Conservation (phyloP, 2,888 invertebrate species). For the Aphidius colemani region DNA sequence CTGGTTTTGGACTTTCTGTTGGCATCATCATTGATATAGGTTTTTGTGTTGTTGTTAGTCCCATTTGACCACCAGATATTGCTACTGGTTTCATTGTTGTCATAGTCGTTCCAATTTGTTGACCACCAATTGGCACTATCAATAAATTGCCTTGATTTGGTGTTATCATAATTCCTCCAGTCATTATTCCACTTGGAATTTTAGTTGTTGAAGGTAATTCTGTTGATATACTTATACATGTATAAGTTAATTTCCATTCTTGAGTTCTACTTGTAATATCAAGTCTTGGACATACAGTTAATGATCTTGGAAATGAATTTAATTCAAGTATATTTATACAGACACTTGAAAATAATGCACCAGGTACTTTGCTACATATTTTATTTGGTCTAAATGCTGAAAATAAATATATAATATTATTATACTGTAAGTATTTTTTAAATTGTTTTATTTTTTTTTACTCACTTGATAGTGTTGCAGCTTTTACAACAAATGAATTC, state of each 20-base stretch:
- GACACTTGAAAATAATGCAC: slow-evolving; percentile 46
- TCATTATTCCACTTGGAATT: background rate
- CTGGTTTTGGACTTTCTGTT: background rate
- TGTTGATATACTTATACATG: slow-evolving; percentile 44
- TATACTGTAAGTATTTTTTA: too few species aligned
- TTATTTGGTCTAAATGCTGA: slow-evolving; percentile 45
- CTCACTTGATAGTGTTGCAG: slow-evolving; percentile 43
- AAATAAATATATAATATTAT: background rate
- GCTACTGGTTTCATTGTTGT: slow-evolving; percentile 4
- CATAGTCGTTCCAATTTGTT: background rate
- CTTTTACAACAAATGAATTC: slow-evolving; percentile 38
- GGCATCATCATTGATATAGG: background rate
- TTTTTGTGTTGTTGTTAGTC: slow-evolving; percentile 8
- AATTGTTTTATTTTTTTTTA: background rate
- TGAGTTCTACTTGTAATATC: slow-evolving; percentile 44
- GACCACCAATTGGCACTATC: too few species aligned
- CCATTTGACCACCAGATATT: background rate
- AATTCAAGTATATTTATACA: slow-evolving; percentile 48
- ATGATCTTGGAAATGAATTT: slow-evolving; percentile 44
- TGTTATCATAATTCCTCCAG: too few species aligned
- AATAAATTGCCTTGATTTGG: too few species aligned
- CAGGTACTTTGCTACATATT: slow-evolving; percentile 47
- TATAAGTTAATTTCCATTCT: slow-evolving; percentile 49
- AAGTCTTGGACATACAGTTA: slow-evolving; percentile 46
- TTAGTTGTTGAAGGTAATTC: slow-evolving; percentile 31